phyloP scores from a whole-genome alignment of 2,797 vertebrate genomes.

The Emys orbicularis region DNA sequence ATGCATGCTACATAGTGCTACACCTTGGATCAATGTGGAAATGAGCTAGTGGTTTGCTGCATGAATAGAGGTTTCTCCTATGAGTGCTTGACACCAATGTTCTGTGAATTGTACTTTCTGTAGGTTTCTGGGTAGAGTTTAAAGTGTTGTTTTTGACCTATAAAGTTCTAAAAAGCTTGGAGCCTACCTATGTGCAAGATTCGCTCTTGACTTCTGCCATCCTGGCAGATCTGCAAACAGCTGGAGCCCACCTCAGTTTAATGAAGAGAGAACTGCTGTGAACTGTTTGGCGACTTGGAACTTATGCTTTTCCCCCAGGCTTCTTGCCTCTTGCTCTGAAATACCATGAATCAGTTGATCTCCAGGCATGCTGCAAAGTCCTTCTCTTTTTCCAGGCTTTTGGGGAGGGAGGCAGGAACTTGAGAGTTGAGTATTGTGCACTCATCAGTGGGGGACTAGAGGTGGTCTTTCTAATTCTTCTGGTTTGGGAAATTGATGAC shows the following conservation, averaged over 20 bases:
- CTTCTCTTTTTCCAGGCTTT: background rate
- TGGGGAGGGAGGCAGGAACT: background rate
- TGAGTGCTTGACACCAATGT: background rate
- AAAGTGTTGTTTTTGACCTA: background rate
- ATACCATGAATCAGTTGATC: background rate
- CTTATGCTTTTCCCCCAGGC: background rate
- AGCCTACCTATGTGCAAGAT: background rate
- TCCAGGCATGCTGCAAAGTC: background rate
- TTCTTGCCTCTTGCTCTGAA: background rate
- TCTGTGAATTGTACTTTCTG: background rate
- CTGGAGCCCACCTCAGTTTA: background rate
- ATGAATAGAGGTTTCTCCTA: background rate
- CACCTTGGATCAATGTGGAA: background rate
- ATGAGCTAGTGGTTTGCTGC: background rate
- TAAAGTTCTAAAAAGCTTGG: background rate
- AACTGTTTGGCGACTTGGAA: rapidly evolving
- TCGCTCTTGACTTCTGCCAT: background rate
- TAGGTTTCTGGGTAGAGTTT: background rate
- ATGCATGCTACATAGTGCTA: background rate
- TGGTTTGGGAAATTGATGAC: slow-evolving; percentile 4
- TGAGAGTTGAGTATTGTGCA: rapidly evolving
- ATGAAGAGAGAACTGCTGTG: background rate
- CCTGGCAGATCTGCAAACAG: background rate
- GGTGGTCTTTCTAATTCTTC: background rate
- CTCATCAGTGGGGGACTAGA: background rate